Evolutionary conservation across 2,888 invertebrate genomes (phyloP), one percentile per base, ranked within the genome.

Genomic region (Parnassius smintheus): DNA sequence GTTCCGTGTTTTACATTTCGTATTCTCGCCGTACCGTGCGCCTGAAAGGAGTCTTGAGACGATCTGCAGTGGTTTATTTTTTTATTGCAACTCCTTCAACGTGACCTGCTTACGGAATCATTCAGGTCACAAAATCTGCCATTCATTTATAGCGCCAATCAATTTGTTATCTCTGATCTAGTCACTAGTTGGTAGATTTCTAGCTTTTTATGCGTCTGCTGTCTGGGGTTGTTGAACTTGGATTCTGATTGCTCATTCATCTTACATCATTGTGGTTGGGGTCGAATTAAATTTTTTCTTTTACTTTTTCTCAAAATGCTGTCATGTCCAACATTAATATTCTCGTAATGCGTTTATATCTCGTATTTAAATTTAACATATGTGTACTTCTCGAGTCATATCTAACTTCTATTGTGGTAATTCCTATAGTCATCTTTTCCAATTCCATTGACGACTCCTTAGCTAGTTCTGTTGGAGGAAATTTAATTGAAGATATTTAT

Each of bases 151-250:
- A 84, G 83, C 81, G 85, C 88, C 83, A 89, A 91, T 91, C 91
- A 90, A 91, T 91, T 85, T 83, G 76, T 81, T 85, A 88, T 88
- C 90, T 85, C 71, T 66, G 79, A 88, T 90, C 86, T 86, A 85
- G 87, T 81, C 85, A 84, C 82, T 83, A 76, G 81, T 75, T 86
- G 86, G 81, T 86, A 77, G 80, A 86, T 85, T 85, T 88, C 78
- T 88, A 81, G 86, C 84, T 91, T 91, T 91, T 91, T 91, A 89
- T 90, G 84, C 85, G 90, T 90, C 90, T 90, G 85, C 81, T 78
- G 80, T 77, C 71, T 73, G 82, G 77, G 91, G 90, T 91, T 81
- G 88, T 88, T 80, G 83, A 89, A 88, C 91, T 86, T 81, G 75
- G 70, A 77, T 82, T 81, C 81, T 86, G 90, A 90, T 90, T 88